A percentile compares a stretch with the other conserved stretches of the same genome.
Conservation (phyloP, 2,113 vertebrate genomes). For the Rafetus swinhoei region DNA sequence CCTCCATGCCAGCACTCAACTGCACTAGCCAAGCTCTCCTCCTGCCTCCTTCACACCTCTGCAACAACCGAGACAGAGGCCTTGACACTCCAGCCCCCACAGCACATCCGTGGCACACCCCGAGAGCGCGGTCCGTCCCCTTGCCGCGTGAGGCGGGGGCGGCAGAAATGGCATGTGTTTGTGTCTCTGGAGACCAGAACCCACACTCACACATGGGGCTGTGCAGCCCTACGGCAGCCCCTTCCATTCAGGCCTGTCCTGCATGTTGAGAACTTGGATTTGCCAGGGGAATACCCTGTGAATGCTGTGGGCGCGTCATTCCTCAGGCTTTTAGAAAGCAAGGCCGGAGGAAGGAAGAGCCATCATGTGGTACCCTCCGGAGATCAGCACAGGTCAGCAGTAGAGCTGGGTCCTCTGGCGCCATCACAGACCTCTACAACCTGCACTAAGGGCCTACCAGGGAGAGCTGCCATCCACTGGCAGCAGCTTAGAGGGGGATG, state of each 20-base stretch:
- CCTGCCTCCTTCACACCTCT: background rate
- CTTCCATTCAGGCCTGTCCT: no score
- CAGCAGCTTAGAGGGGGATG: background rate
- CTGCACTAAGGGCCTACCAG: background rate
- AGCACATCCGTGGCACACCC: background rate
- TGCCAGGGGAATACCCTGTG: background rate
- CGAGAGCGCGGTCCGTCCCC: background rate
- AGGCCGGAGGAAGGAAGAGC: background rate
- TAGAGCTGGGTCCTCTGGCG: background rate
- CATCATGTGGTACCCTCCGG: background rate
- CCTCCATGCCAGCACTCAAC: background rate
- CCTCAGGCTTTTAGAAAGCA: background rate
- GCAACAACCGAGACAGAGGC: background rate
- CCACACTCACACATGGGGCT: background rate
- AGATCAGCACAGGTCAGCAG: background rate
- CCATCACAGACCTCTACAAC: background rate
- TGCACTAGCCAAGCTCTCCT: background rate
- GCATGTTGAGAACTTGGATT: background rate
- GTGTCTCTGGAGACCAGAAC: background rate
- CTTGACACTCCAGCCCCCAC: background rate
- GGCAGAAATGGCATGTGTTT: background rate
- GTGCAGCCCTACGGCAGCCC: background rate
- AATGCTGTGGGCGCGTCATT: background rate
- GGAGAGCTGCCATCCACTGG: background rate
- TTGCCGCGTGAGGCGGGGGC: background rate